Evolutionary conservation across 37 sponge, comb jelly and placozoan species (phyloP).

Genomic region (Halichondria panicea): DNA sequence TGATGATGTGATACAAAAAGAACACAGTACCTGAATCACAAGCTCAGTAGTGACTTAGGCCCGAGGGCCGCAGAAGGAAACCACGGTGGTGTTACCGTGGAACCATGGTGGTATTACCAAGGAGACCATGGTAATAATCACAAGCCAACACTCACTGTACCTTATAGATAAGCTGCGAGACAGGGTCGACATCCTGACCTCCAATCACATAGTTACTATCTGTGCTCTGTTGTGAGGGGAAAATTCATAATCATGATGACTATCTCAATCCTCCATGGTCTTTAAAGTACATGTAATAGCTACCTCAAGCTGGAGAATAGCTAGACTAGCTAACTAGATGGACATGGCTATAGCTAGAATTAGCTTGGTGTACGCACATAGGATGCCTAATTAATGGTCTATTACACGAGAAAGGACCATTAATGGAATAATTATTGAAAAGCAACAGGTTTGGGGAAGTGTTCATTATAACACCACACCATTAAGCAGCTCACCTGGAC

Average conservation of each 20-base stretch:
- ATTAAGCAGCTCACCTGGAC: slow-evolving; percentile 32
- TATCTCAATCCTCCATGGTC: not conserved
- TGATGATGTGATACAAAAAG: slow-evolving; percentile 6
- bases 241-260: not conserved
- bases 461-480: too few relatives aligned
- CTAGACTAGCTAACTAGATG: too few relatives aligned
- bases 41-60: not conserved
- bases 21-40: slow-evolving; percentile 25
- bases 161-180: slow-evolving; percentile 34
- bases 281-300: too few relatives aligned
- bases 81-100: not conserved
- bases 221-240: slow-evolving; percentile 42
- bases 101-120: not conserved
- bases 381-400: too few relatives aligned
- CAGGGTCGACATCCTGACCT: slow-evolving; percentile 4
- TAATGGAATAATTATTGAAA: too few relatives aligned
- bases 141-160: not conserved
- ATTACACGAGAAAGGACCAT: too few relatives aligned
- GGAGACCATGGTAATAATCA: not conserved
- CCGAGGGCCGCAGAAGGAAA: not conserved
- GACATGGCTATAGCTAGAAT: too few relatives aligned
- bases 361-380: too few relatives aligned
- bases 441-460: too few relatives aligned
- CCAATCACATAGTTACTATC: slow-evolving; percentile 30
- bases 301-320: too few relatives aligned